Percentiles rank a stretch among this genome's conserved stretches.
These are phyloP conservation scores for Apamea anceps DNA, from an alignment of 2,888 invertebrate species.

Conservation along the genomic window DNA sequence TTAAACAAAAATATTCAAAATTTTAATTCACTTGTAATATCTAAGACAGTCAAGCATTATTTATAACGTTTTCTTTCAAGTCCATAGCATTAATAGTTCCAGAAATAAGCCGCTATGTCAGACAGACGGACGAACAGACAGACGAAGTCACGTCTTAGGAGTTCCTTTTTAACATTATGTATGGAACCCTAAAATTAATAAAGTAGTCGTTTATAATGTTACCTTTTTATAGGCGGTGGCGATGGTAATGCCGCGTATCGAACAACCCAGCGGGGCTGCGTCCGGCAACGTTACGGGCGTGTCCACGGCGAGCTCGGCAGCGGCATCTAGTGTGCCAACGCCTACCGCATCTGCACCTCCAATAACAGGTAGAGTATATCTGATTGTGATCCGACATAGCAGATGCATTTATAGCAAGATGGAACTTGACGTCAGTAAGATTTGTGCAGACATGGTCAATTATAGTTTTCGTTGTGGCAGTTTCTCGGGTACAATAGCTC, in stretches of 20 bases:
- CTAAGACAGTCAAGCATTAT: background rate
- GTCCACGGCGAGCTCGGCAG: slow-evolving; percentile 68
- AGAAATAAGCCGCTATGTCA: background rate
- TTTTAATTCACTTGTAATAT: background rate
- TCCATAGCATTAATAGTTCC: background rate
- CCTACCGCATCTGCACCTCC: slow-evolving; percentile 74
- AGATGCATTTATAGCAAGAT: too few species aligned
- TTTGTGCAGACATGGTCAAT: too few species aligned
- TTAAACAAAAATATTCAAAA: background rate
- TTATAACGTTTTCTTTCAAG: background rate
- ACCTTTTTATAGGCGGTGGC: slow-evolving; percentile 91
- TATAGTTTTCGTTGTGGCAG: too few species aligned
- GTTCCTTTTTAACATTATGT: background rate
- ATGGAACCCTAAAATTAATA: background rate
- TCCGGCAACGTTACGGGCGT: slow-evolving; percentile 71
- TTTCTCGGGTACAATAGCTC: too few species aligned
- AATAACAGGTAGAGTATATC: slow-evolving; percentile 69
- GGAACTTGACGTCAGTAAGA: too few species aligned
- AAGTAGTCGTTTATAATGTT: background rate
- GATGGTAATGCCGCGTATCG: slow-evolving; percentile 92
- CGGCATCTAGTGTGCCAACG: slow-evolving; percentile 67
- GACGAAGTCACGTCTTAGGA: background rate
- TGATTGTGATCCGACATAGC: too few species aligned
- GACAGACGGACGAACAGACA: background rate
- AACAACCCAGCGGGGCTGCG: slow-evolving; percentile 89